These are phyloP conservation scores for Otis tarda DNA, from an alignment of 2,113 vertebrate genomes.

Conservation along the genomic window DNA sequence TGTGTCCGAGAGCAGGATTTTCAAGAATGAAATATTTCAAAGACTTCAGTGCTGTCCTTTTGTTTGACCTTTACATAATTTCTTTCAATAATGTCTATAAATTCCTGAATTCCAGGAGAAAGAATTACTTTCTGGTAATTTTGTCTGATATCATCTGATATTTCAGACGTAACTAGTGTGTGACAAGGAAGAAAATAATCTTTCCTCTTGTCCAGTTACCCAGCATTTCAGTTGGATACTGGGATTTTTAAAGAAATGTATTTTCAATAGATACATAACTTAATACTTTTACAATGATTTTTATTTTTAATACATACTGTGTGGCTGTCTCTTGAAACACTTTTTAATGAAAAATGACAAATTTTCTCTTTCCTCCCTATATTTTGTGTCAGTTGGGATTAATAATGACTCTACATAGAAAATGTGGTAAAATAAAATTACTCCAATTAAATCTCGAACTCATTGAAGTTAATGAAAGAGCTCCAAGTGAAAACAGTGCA, in stretches of 20 bases:
- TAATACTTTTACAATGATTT: neutral
- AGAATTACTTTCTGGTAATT: neutral
- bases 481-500: neutral
- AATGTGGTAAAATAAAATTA: neutral
- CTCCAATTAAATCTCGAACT: neutral
- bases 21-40: neutral
- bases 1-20: neutral
- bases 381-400: neutral
- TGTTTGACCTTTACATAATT: neutral
- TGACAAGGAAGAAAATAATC: neutral
- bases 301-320: neutral
- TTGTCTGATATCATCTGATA: neutral
- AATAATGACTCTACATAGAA: neutral
- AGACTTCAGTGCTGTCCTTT: neutral
- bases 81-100: neutral
- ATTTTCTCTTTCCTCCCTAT: neutral
- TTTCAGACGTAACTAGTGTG: neutral
- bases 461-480: neutral
- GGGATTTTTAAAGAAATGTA: neutral
- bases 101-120: neutral
- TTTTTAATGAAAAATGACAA: neutral
- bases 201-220: neutral
- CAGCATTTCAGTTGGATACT: neutral
- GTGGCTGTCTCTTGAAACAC: neutral
- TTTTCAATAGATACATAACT: neutral